Conservation (phyloP, 2,888 invertebrate species). For the Neoscelio sp. region DNA sequence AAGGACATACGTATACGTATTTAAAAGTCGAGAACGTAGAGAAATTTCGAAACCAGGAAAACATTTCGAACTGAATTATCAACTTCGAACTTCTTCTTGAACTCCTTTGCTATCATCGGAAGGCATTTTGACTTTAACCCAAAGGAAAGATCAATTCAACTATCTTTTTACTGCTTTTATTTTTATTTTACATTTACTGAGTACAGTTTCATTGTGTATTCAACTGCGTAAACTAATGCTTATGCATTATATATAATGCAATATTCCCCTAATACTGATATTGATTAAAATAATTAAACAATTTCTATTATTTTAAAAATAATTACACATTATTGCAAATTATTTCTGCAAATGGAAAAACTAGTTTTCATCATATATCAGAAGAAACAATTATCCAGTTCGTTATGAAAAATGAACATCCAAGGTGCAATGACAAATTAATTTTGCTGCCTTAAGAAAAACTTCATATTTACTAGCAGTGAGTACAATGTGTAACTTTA, state of each 20-base stretch:
- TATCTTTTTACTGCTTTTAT: conserved; percentile 38
- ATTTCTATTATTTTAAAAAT: too few species aligned
- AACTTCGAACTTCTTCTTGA: conserved; percentile 45
- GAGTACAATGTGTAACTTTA: conserved; percentile 54
- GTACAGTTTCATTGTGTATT: conserved; percentile 27
- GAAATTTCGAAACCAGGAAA: conserved; percentile 53
- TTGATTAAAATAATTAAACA: too few species aligned
- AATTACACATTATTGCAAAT: conserved; percentile 37
- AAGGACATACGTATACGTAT: conserved; percentile 52
- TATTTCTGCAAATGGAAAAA: conserved; percentile 32
- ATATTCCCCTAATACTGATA: too few species aligned
- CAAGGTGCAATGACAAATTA: conserved; percentile 42
- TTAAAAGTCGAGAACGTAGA: conserved; percentile 49
- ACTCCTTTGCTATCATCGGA: conserved; percentile 46
- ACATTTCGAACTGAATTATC: conserved; percentile 59
- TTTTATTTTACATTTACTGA: conserved; percentile 46
- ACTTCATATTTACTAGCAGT: conserved; percentile 46
- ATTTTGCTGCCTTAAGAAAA: conserved; percentile 45
- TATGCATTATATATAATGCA: too few species aligned
- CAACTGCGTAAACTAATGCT: conserved; percentile 25
- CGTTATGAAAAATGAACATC: conserved; percentile 41
- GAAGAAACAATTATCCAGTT: conserved; percentile 29
- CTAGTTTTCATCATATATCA: too few species aligned
- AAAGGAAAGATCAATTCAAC: conserved; percentile 55
- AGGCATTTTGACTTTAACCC: conserved; percentile 52